Base-by-base conservation (phyloP, 2,797 vertebrate species). In the Xenentodon cancila region DNA sequence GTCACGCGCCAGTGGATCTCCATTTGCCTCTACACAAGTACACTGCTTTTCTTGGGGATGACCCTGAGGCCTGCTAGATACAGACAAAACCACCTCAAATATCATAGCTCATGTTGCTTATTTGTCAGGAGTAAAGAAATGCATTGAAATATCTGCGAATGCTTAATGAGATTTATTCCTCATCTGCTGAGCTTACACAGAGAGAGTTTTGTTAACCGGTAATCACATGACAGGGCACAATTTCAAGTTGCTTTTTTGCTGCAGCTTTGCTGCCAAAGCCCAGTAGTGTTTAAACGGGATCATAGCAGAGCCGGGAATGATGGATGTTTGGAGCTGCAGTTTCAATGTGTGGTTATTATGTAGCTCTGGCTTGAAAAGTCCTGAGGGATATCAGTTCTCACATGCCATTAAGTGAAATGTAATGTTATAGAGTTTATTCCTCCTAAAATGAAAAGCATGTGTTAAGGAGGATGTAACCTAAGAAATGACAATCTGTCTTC, bases 231-330 rank as follows among this genome's bases (percentile, higher is more conserved):
- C 75, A 69, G 50, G 57, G 68, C 57, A 57, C 81, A 85, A 78
- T 83, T 83, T 89, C 82, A 85, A 82, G 78, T 84, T 82, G 68
- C 71, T 5, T 40, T 82, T 84, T 82, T 77, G 84, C 80, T 77
- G 71, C 72, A 64, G 72, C 72, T 77, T 68, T 68, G 74, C 75
- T 71, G 76, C 75, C 67, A 83, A 87, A 82, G 72, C 81, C 78
- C 80, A 73, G 68, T 53, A 59, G 61, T 84, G 79, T 87, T 89
- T 76, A 65, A 85, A 78, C 67, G 62, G 79, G 84, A 84, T 83
- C 85, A 81, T 56, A 72, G 75, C 74, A 59, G 67, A 68, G 61
- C 47, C 27, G 17, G 22, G 50, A 60, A 32, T 83, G 80, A 86
- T 84, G 71, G 72, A 85, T 83, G 80, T 77, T 65, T 69, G 73